Evolutionary conservation across 1,140 invertebrate species (phyloP).

Genomic region (Apis florea): DNA sequence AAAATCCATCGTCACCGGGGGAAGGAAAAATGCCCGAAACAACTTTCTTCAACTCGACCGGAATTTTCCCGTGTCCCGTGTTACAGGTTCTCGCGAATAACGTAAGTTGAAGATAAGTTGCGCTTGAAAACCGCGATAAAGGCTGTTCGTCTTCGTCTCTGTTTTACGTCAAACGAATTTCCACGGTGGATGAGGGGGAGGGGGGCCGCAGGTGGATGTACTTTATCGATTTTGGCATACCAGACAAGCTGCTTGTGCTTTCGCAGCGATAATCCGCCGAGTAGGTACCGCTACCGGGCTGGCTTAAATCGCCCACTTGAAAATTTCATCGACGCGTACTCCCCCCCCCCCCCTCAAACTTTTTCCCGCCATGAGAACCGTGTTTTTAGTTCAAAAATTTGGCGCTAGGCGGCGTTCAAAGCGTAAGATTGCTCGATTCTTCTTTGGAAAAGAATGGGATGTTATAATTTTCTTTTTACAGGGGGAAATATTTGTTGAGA

Average conservation of each 20-base stretch:
- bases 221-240: conserved; percentile 61
- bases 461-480: too few relatives aligned
- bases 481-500: too few relatives aligned
- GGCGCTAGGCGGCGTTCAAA: too few relatives aligned
- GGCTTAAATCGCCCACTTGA: conserved; percentile 60
- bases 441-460: too few relatives aligned
- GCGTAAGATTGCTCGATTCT: too few relatives aligned
- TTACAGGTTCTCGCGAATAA: not conserved
- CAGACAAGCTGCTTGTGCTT: conserved; percentile 64
- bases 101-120: conserved; percentile 14
- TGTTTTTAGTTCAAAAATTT: too few relatives aligned
- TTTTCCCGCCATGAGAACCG: not conserved
- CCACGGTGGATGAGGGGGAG: conserved; percentile 21
- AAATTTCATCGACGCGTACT: conserved; percentile 56
- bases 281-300: conserved; percentile 34
- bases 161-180: conserved; percentile 49
- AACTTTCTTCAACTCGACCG: not conserved
- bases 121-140: conserved; percentile 43
- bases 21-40: not conserved
- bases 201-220: conserved; percentile 12
- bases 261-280: conserved; percentile 62
- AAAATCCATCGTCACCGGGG: not conserved
- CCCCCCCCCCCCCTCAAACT: conserved; percentile 20
- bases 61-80: not conserved
- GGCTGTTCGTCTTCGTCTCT: conserved; percentile 31